Conservation (phyloP, 2,113 vertebrate species). For the Loxodonta africana region DNA sequence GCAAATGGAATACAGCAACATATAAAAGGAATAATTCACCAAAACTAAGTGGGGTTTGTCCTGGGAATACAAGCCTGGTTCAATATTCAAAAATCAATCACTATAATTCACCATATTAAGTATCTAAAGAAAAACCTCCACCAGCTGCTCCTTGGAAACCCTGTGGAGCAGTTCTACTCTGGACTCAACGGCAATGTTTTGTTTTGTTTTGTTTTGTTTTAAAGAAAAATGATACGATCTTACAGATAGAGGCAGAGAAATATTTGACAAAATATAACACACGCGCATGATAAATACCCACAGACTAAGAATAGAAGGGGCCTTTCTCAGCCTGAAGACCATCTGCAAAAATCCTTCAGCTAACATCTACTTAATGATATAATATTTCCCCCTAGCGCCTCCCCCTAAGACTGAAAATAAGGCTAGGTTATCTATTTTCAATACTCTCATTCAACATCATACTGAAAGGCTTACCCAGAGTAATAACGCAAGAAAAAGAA, state of each 20-base stretch:
- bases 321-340: not conserved
- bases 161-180: too few relatives aligned
- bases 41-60: not conserved
- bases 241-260: not conserved
- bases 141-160: too few relatives aligned
- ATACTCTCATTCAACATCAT: not conserved
- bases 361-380: not conserved
- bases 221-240: not conserved
- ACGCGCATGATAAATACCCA: not conserved
- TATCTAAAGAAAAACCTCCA: not conserved
- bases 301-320: not conserved
- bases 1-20: not conserved
- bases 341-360: not conserved
- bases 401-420: not conserved
- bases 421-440: not conserved
- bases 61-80: not conserved
- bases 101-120: not conserved
- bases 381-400: not conserved
- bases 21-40: not conserved
- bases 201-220: too few relatives aligned
- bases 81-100: not conserved
- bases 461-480: not conserved
- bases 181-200: too few relatives aligned
- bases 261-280: not conserved
- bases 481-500: too few relatives aligned